Evolutionary conservation across 2,888 invertebrate species (phyloP).

Genomic region (Heliconius sara): DNA sequence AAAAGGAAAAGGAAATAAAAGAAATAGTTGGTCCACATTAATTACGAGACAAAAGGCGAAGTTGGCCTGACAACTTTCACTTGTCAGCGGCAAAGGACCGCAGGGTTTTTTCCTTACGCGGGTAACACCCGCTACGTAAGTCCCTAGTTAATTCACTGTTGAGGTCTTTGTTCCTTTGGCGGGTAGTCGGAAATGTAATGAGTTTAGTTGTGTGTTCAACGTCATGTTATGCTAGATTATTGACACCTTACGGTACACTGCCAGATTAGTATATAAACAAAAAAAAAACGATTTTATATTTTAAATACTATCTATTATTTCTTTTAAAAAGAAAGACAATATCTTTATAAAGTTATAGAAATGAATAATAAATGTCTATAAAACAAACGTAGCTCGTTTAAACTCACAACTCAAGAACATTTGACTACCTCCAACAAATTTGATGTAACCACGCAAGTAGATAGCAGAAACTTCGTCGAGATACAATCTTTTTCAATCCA

Average conservation of each 20-base stretch:
- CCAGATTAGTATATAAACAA: not conserved
- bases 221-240: too few species aligned
- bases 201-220: slow-evolving; percentile 2
- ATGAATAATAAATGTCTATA: too few species aligned
- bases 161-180: slow-evolving; percentile 31
- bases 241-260: not conserved
- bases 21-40: slow-evolving; percentile 68
- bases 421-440: slow-evolving; percentile 10
- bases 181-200: slow-evolving; percentile 15
- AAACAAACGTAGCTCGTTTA: not conserved
- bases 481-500: slow-evolving; percentile 67
- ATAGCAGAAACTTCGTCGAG: slow-evolving; percentile 37
- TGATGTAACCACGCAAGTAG: slow-evolving; percentile 13
- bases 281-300: too few species aligned
- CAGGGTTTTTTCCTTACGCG: slow-evolving; percentile 40
- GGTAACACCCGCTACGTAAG: slow-evolving; percentile 35
- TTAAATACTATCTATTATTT: too few species aligned
- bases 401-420: not conserved
- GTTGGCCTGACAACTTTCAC: slow-evolving; percentile 39
- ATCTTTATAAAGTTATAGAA: too few species aligned
- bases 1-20: slow-evolving; percentile 51
- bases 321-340: too few species aligned
- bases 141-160: slow-evolving; percentile 36
- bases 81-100: slow-evolving; percentile 36
- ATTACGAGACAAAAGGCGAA: slow-evolving; percentile 57